Evolutionary conservation across 2,113 vertebrate genomes (phyloP), one percentile per base, ranked within the genome.

Genomic region (Xiphias gladius): DNA sequence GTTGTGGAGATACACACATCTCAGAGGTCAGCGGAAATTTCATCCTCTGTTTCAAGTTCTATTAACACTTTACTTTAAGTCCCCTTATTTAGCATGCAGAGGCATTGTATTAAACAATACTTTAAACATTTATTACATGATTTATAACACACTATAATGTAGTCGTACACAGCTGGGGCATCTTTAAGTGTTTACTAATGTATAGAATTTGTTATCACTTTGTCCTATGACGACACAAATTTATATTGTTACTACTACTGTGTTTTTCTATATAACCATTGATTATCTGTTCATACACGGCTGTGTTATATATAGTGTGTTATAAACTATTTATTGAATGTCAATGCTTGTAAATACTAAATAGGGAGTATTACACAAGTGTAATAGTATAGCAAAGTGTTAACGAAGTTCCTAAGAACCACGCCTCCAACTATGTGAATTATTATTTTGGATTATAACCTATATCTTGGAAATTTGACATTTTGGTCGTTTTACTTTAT

Each of bases 1-100:
- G 55, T 80, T 86, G 17, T 39, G 39, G 11, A 54, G 68, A 86
- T 30, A 78, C 22, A 57, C 35, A 70, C 30, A 76, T 16, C 41
- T 4, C 32, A 46, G 35, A 32, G 50, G 46, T 75, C 43, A 74
- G 30, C 35, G 79, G 59, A 52, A 84, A 72, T 41, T 6, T 57
- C 28, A 61, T 66, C 19, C 5, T 14, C 30, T 37, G 20, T 55
- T 64, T 72, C 48, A 64, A 2, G 14, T 63, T 61, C 13, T 3
- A 12, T 1, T 26, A 7, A 35, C 22, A 72, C 16, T 37, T 75
- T 5, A 8, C 1, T 41, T 28, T 59, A 30, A 71, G 16, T 19
- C 2, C 13, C 32, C 5, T 1, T 20, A 20, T 79, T 62, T 41
- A 62, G 35, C 37, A 54, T 71, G 5, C 16, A 46, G 16, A 79